Percentiles rank a stretch among this genome's conserved stretches.
Evolutionary conservation across 2,113 vertebrate species (phyloP).

Genomic region (Narcine bancroftii): DNA sequence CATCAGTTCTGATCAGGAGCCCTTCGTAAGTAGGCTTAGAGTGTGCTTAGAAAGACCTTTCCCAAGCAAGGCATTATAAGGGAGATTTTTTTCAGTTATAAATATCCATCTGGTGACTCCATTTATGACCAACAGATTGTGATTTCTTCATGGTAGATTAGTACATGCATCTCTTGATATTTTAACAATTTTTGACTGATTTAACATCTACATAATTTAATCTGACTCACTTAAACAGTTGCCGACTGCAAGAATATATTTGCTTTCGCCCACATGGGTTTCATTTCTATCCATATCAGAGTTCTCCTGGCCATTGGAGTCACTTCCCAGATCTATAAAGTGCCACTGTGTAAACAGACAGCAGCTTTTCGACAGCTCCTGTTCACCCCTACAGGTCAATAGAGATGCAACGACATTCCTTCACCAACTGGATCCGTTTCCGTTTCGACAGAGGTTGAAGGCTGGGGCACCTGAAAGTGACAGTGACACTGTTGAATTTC

Average conservation of each 20-base stretch:
- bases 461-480: slow-evolving; percentile 35
- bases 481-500: slow-evolving; percentile 15
- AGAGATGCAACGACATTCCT: slow-evolving; percentile 35
- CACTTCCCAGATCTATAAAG: not conserved
- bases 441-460: not conserved
- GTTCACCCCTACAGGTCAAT: not conserved
- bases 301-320: not conserved
- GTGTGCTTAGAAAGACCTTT: not conserved
- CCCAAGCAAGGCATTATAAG: not conserved
- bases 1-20: not conserved
- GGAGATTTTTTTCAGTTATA: not conserved
- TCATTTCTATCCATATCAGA: too few species aligned
- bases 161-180: not conserved
- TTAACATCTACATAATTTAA: slow-evolving; percentile 25
- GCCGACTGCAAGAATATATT: not conserved
- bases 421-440: slow-evolving; percentile 21
- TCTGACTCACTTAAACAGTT: not conserved
- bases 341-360: slow-evolving; percentile 26
- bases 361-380: not conserved
- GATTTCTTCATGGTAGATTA: not conserved
- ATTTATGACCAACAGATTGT: not conserved
- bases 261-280: not conserved
- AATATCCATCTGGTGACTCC: not conserved
- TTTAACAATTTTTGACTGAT: not conserved
- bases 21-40: not conserved